These are phyloP conservation scores for Carposina sasakii DNA, from an alignment of 1,140 invertebrate genomes.

Conservation along the genomic window DNA sequence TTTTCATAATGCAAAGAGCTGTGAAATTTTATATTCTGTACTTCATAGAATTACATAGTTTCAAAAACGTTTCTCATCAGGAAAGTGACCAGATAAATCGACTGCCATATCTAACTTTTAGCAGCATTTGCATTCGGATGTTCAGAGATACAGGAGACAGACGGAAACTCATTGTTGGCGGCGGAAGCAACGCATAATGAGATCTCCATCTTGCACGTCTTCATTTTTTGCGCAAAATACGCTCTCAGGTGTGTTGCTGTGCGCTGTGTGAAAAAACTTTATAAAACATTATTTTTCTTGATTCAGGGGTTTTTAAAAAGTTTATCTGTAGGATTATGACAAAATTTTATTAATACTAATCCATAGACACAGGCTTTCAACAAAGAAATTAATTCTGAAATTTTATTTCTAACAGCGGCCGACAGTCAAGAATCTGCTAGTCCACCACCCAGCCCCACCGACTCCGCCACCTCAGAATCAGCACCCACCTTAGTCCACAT, in stretches of 20 bases:
- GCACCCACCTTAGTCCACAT: slow-evolving; percentile 65
- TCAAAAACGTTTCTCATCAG: too few relatives aligned
- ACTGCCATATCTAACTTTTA: too few relatives aligned
- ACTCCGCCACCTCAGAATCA: slow-evolving; percentile 56
- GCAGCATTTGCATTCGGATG: slow-evolving; percentile 64
- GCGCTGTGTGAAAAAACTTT: neutral
- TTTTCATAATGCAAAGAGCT: too few relatives aligned
- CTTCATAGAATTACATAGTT: too few relatives aligned
- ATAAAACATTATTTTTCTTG: neutral
- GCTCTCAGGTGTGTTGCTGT: slow-evolving; percentile 4
- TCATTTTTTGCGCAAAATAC: slow-evolving; percentile 34
- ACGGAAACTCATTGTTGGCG: slow-evolving; percentile 61
- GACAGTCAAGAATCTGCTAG: slow-evolving; percentile 65
- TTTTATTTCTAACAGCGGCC: slow-evolving; percentile 49
- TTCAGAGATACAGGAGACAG: slow-evolving; percentile 61
- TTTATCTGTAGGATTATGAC: too few relatives aligned
- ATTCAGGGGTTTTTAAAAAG: too few relatives aligned
- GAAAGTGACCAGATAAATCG: too few relatives aligned
- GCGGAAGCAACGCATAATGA: slow-evolving; percentile 65
- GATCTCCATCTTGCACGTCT: slow-evolving; percentile 62
- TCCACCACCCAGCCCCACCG: slow-evolving; percentile 55
- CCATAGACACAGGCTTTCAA: too few relatives aligned
- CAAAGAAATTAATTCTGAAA: too few relatives aligned
- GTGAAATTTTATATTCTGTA: too few relatives aligned
- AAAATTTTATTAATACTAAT: too few relatives aligned